These are phyloP conservation scores for Ophthalmolycus amberensis DNA, from an alignment of 2,113 vertebrate species.

Conservation along the genomic window DNA sequence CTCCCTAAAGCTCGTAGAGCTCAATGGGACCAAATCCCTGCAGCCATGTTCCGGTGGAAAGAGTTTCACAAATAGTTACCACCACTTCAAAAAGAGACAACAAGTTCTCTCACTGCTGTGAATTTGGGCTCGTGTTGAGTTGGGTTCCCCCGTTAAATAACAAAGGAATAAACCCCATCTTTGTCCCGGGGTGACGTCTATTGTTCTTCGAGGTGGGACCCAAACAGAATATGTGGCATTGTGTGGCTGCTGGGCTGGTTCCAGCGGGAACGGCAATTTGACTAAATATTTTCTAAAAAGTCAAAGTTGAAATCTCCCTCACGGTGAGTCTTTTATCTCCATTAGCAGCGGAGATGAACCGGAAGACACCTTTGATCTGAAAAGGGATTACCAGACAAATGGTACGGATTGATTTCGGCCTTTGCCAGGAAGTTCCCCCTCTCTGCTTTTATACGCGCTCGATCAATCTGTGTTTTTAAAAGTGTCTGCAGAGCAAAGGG, in stretches of 20 bases:
- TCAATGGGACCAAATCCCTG: not conserved
- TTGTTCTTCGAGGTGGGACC: not conserved
- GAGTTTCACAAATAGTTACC: not conserved
- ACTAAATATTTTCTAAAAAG: conserved; percentile 30
- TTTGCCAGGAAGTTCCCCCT: conserved; percentile 15
- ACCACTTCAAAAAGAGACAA: not conserved
- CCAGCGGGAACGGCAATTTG: not conserved
- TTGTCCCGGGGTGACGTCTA: conserved; percentile 3
- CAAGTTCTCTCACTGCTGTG: not conserved
- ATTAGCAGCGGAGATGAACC: conserved; percentile 12
- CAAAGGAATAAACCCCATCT: not conserved
- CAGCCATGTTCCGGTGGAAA: not conserved
- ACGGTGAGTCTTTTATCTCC: not conserved
- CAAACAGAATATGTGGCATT: conserved; percentile 4
- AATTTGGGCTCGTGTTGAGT: not conserved
- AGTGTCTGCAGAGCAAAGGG: not conserved
- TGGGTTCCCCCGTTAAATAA: conserved; percentile 1
- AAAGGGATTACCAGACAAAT: conserved; percentile 6
- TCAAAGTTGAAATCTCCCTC: conserved; percentile 9
- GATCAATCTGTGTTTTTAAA: conserved; percentile 6
- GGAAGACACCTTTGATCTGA: conserved; percentile 26
- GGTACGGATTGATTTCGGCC: not conserved
- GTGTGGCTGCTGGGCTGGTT: conserved; percentile 19
- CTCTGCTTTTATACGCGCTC: not conserved
- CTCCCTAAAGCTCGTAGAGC: not conserved